A percentile compares a stretch with the other conserved stretches of the same genome.
Conservation (phyloP, 2,888 invertebrate genomes). For the Agapostemon virescens region DNA sequence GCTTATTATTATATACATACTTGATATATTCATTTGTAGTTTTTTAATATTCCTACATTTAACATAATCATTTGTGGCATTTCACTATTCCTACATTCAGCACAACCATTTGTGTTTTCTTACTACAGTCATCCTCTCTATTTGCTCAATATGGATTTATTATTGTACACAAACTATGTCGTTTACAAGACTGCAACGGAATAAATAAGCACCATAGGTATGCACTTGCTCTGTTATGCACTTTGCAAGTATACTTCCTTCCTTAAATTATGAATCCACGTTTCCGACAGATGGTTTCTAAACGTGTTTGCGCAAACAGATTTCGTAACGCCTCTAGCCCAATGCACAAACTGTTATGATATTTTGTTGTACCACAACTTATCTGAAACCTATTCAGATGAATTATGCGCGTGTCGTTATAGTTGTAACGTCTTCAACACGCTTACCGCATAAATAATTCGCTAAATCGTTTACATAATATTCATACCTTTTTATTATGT, state of each 20-base stretch:
- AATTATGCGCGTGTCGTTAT: too few relatives aligned
- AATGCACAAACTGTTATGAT: neutral
- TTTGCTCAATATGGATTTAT: neutral
- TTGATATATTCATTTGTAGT: too few relatives aligned
- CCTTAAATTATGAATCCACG: neutral
- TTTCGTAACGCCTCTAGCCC: neutral
- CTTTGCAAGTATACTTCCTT: neutral
- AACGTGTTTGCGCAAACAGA: neutral
- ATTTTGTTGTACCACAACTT: neutral
- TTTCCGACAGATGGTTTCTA: neutral
- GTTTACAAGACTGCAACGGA: neutral
- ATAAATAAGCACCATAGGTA: neutral
- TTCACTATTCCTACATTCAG: neutral
- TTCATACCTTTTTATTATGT: too few relatives aligned
- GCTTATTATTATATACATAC: too few relatives aligned
- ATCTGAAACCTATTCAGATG: too few relatives aligned
- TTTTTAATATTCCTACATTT: too few relatives aligned
- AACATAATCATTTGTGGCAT: neutral
- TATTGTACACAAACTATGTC: neutral
- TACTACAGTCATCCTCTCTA: neutral
- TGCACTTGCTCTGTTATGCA: neutral
- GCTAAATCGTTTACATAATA: too few relatives aligned
- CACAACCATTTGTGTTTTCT: neutral
- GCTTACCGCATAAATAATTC: too few relatives aligned
- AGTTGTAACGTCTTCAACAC: too few relatives aligned